phyloP scores from a whole-genome alignment of 1,140 invertebrate species.

The Penaeus chinensis region DNA sequence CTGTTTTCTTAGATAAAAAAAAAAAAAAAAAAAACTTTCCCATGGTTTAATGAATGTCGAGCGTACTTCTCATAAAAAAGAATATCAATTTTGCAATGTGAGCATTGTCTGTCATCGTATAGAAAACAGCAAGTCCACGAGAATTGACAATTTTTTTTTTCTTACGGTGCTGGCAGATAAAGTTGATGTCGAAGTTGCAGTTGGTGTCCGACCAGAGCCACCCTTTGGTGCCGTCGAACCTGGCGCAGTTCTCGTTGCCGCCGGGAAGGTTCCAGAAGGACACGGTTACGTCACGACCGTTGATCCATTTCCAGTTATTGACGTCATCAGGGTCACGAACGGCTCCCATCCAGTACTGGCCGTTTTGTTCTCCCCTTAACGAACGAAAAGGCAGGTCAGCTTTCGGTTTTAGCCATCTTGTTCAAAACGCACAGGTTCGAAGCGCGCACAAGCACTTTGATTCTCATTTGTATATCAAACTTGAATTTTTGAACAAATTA shows the following conservation, averaged over 20 bases:
- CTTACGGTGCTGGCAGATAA: conserved; percentile 95
- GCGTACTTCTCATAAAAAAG: not conserved
- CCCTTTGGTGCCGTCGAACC: conserved; percentile 91
- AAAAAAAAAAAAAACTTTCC: too few species aligned
- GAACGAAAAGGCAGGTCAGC: conserved; percentile 1
- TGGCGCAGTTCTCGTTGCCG: conserved; percentile 85
- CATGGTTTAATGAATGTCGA: not conserved
- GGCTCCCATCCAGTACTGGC: conserved; percentile 95
- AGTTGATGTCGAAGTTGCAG: conserved; percentile 86
- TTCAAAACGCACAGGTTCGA: not conserved
- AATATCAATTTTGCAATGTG: too few species aligned
- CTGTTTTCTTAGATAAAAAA: too few species aligned
- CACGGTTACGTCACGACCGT: conserved; percentile 86
- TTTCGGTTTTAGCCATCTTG: not conserved
- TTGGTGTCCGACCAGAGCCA: conserved; percentile 96
- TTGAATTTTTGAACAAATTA: too few species aligned
- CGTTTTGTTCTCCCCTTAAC: conserved; percentile 84
- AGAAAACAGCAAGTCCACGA: not conserved
- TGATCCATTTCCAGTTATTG: conserved; percentile 89
- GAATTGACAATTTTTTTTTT: not conserved
- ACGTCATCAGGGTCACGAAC: conserved; percentile 82
- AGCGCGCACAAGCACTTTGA: too few species aligned
- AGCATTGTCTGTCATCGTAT: too few species aligned
- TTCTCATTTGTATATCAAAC: too few species aligned
- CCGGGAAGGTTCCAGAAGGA: conserved; percentile 93